Conservation (phyloP, 2,113 vertebrate species). For the Sisor rabdophorus region DNA sequence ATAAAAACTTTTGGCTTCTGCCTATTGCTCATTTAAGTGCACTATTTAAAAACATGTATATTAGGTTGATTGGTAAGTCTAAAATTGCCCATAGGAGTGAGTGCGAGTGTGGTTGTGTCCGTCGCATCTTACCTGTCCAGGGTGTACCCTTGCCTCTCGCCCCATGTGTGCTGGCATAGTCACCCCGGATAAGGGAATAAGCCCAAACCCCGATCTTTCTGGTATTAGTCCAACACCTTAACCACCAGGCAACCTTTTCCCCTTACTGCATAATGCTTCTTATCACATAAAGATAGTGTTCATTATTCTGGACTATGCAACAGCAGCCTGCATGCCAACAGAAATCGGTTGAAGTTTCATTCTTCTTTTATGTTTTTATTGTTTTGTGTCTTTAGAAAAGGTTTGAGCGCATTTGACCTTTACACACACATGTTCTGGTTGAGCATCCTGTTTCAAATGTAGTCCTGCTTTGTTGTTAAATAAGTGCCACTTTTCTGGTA, state of each 20-base stretch:
- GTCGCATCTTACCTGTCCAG: too few species aligned
- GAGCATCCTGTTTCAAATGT: not conserved
- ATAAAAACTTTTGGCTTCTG: not conserved
- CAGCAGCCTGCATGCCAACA: constrained; percentile 53
- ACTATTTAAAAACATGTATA: too few species aligned
- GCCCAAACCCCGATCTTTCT: too few species aligned
- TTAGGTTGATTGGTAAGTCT: too few species aligned
- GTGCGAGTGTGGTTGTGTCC: too few species aligned
- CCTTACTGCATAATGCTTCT: constrained; percentile 59
- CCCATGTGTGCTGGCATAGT: too few species aligned
- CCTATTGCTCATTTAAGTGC: not conserved
- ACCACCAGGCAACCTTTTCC: too few species aligned
- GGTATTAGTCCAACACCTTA: too few species aligned
- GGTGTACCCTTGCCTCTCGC: too few species aligned
- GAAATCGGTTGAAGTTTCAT: constrained; percentile 36
- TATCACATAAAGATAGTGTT: constrained; percentile 49
- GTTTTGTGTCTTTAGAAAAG: not conserved
- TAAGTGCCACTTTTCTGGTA: not conserved
- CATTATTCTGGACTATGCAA: constrained; percentile 55
- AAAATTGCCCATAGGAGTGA: too few species aligned
- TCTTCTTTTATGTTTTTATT: constrained; percentile 2
- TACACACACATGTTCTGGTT: not conserved
- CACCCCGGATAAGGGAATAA: too few species aligned
- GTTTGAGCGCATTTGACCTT: not conserved
- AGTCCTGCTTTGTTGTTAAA: not conserved